phyloP scores from a whole-genome alignment of 2,113 vertebrate genomes.

The Pan troglodytes region NHGRI_mPanTro3-v2.1_pri NC_072403.2:20002501-20003000 shows the following conservation, averaged over 20 bases:
- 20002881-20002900: neutral
- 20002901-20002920: neutral
- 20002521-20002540: neutral
- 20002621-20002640: neutral
- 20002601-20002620: neutral
- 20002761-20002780: neutral
- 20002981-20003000: neutral
- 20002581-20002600: neutral
- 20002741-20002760: neutral
- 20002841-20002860: too few species aligned
- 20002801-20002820: neutral
- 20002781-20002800: neutral
- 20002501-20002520: accelerated
- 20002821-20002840: neutral
- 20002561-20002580: neutral
- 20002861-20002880: neutral
- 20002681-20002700: neutral
- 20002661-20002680: neutral
- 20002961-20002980: neutral
- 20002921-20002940: neutral
- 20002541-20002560: neutral
- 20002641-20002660: neutral
- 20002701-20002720: neutral
- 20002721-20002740: neutral
- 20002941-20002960: neutral